Evolutionary conservation across 2,888 invertebrate genomes (phyloP), one percentile per base, ranked within the genome.

Genomic region (Brenthis hecate): DNA sequence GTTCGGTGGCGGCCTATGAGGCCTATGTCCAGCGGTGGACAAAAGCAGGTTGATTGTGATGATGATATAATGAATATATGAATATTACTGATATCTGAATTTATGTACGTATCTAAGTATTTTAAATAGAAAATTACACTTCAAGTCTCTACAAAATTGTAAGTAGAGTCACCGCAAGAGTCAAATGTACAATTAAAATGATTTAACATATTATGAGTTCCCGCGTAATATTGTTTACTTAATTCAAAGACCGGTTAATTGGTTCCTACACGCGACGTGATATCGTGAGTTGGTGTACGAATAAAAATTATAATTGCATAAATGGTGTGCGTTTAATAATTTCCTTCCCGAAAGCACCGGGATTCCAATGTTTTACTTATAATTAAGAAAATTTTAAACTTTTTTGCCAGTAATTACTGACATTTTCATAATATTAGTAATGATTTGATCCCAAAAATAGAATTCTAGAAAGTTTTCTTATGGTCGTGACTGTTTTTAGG

Each of bases 191-290:
- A 68, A 64, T 43, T 19, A 64, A 56, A 56, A 68, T 70, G 51
- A 70, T 68, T 68, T 65, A 63, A 67, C 54, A 56, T 51, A 47
- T 70, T 70, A 68, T 68, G 61, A 48, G 70, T 68, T 68, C 36
- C 56, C 32, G 32, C 48, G 68, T 70, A 64, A 70, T 56, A 61
- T 61, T 65, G 48, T 65, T 70, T 68, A 65, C 19, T 54, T 51
- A 51, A 61, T 67, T 61, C 28, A 51, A 51, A 61, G 14, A 32
- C 47, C 64, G 56, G 48, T 48, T 68, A 65, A 68, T 68, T 51
- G 16, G 50, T 67, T 65, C 65, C 65, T 68, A n/a, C 67, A 68
- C 70, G 70, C 61, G 56, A 70, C 60, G 60, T n/a, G 60, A 48
- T 48, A n/a, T 28, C 48, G 57, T 47, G 60, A 48, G 28, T n/a